Evolutionary conservation across 2,797 vertebrate genomes (phyloP).

Genomic region (Sebastiscus albofasciatus): DNA sequence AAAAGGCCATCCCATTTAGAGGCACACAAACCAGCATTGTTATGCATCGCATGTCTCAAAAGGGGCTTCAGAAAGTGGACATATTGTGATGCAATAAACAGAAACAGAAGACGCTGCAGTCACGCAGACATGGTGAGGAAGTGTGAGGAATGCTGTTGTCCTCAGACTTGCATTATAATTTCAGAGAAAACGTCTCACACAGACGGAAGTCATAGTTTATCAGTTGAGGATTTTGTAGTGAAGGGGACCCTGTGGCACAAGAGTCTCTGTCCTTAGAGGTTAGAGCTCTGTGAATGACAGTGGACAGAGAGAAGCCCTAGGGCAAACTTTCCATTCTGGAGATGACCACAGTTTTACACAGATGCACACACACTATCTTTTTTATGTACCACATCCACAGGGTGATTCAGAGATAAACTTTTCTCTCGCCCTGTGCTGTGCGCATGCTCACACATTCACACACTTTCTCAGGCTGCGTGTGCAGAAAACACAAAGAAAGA

Average conservation of each 20-base stretch:
- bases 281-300: constrained; percentile 58
- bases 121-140: not conserved
- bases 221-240: constrained; percentile 19
- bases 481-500: constrained; percentile 44
- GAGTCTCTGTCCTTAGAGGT: constrained; percentile 45
- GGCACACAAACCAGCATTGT: not conserved
- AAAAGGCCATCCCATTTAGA: not conserved
- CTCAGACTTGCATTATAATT: not conserved
- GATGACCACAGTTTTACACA: constrained; percentile 23
- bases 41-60: not conserved
- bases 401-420: constrained; percentile 34
- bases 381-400: constrained; percentile 16
- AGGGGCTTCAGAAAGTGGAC: not conserved
- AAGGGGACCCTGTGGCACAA: constrained; percentile 21
- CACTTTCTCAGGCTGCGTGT: not conserved
- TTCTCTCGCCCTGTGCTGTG: not conserved
- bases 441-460: not conserved
- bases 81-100: not conserved
- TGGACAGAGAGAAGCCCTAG: constrained; percentile 37
- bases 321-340: constrained; percentile 38
- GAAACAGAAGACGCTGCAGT: not conserved
- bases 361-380: not conserved
- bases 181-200: constrained; percentile 15
- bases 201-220: constrained; percentile 37
- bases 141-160: not conserved